Conservation (phyloP, 2,797 vertebrate genomes). For the Hipposideros larvatus region DNA sequence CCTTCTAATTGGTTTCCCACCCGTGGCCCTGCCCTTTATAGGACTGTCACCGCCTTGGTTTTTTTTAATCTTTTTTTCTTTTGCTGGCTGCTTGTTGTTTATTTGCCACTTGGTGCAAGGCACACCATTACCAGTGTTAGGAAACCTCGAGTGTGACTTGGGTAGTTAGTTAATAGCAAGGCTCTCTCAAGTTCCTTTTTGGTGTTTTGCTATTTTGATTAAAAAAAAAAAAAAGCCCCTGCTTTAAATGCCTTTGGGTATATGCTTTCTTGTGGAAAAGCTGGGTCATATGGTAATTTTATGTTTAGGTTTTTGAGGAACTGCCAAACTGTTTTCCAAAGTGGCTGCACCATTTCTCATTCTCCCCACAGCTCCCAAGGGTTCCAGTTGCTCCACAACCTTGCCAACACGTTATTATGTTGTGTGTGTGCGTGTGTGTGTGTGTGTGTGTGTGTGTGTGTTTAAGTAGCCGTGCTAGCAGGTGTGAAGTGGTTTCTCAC, state of each 20-base stretch:
- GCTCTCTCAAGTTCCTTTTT: too few species aligned
- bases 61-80: neutral
- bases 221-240: too few species aligned
- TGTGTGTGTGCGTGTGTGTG: neutral
- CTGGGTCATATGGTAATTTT: neutral
- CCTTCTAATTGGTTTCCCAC: neutral
- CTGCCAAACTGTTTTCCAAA: neutral
- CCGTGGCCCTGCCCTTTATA: neutral
- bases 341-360: neutral
- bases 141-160: too few species aligned
- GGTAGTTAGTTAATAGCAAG: too few species aligned
- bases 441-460: neutral
- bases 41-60: neutral
- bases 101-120: too few species aligned
- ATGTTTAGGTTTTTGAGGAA: neutral
- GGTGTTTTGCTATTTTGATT: too few species aligned
- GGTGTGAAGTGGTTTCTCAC: neutral
- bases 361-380: neutral
- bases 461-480: neutral
- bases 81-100: too few species aligned
- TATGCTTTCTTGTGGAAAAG: neutral
- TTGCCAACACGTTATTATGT: neutral
- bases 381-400: neutral
- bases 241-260: neutral
- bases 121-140: too few species aligned